Evolutionary conservation across 2,797 vertebrate species (phyloP).

Genomic region (Leptatherina wallacei): DNA sequence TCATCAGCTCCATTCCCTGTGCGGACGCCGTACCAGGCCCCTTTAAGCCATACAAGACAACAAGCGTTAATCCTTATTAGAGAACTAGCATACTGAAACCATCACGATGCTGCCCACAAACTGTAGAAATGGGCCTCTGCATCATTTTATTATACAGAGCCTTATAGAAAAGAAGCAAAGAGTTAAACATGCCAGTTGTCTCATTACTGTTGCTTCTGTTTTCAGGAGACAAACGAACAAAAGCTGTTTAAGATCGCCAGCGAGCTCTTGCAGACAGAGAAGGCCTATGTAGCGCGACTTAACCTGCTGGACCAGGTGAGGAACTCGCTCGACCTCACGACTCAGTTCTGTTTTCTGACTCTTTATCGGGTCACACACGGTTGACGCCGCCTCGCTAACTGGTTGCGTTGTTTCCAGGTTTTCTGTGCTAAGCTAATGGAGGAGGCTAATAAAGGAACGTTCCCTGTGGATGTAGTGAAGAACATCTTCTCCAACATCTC

Average conservation of each 20-base stretch:
- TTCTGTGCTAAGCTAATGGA: conserved; percentile 92
- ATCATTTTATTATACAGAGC: background rate
- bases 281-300: conserved; percentile 92
- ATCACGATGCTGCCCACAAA: background rate
- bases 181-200: too few relatives aligned
- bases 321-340: background rate
- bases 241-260: conserved; percentile 96
- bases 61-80: conserved; percentile 10
- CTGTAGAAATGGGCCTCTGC: background rate
- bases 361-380: too few relatives aligned
- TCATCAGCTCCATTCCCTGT: background rate
- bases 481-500: conserved; percentile 98
- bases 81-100: conserved; percentile 4
- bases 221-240: conserved; percentile 94
- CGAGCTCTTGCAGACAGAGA: conserved; percentile 96
- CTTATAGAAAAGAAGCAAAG: background rate
- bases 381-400: background rate
- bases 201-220: background rate
- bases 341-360: conserved; percentile 22
- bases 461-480: conserved; percentile 93
- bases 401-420: conserved; percentile 75
- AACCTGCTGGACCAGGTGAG: conserved; percentile 93
- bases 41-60: background rate
- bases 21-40: background rate
- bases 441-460: conserved; percentile 93